Percentiles rank a stretch among this genome's conserved stretches.
Evolutionary conservation across 2,888 invertebrate species (phyloP).

Genomic region (Trimorus sp.): DNA sequence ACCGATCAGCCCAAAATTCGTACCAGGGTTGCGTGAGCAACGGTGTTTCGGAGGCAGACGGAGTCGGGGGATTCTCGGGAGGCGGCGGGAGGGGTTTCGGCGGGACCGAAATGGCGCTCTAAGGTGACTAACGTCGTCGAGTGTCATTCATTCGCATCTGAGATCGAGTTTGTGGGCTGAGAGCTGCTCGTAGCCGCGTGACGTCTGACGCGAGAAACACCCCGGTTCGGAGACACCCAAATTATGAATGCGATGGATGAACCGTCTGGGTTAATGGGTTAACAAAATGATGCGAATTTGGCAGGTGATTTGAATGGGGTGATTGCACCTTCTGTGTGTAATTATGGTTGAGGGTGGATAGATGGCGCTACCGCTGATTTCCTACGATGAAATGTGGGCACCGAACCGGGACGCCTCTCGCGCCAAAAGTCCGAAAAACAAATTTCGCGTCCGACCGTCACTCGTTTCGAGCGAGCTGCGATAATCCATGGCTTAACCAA

Average conservation of each 20-base stretch:
- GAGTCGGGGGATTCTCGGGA: constrained; percentile 6
- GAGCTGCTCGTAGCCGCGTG: constrained; percentile 72
- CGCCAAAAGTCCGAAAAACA: constrained; percentile 30
- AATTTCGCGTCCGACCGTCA: too few species aligned
- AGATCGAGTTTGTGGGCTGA: constrained; percentile 79
- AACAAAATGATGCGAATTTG: too few species aligned
- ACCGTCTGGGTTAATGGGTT: too few species aligned
- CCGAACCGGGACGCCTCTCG: constrained; percentile 55
- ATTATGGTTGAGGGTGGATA: too few species aligned
- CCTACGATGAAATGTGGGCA: constrained; percentile 1
- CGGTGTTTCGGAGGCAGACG: too few species aligned
- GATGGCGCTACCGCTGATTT: too few species aligned
- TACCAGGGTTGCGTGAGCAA: too few species aligned
- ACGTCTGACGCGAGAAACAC: constrained; percentile 60
- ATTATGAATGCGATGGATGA: too few species aligned
- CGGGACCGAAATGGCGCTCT: constrained; percentile 30
- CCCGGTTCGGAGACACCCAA: constrained; percentile 38
- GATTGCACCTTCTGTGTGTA: too few species aligned
- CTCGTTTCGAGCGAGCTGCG: constrained; percentile 63
- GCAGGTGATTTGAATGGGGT: too few species aligned
- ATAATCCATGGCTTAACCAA: background rate
- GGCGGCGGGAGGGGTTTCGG: constrained; percentile 20
- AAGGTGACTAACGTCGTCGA: constrained; percentile 58
- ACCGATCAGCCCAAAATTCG: too few species aligned
- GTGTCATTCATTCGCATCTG: constrained; percentile 69